Evolutionary conservation across 2,797 vertebrate species (phyloP).

Genomic region (Lagodon rhomboides): DNA sequence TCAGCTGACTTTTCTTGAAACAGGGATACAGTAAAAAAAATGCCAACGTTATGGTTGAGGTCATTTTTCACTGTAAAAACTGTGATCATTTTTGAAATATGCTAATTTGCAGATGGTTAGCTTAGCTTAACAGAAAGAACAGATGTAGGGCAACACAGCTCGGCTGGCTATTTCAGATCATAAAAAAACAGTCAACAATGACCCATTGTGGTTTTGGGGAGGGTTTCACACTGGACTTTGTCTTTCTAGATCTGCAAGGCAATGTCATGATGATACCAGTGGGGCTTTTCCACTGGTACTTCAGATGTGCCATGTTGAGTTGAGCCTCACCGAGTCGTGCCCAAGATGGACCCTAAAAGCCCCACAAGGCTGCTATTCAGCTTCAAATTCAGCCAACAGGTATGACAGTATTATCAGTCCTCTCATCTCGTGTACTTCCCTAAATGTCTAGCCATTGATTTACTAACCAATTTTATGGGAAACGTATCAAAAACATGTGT

Average conservation of each 20-base stretch:
- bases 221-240: not conserved
- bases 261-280: not conserved
- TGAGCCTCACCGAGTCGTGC: too few species aligned
- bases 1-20: not conserved
- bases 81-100: not conserved
- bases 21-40: not conserved
- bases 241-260: not conserved
- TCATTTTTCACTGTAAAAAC: not conserved
- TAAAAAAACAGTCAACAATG: too few species aligned
- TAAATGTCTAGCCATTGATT: not conserved
- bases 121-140: not conserved
- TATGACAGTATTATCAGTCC: not conserved
- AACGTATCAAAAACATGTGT: not conserved
- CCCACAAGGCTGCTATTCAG: not conserved
- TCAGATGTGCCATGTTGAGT: too few species aligned
- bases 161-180: too few species aligned
- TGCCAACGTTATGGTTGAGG: not conserved
- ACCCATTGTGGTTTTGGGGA: not conserved
- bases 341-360: too few species aligned
- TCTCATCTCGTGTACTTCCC: not conserved
- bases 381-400: not conserved
- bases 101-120: not conserved
- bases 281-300: too few species aligned
- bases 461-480: not conserved
- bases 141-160: not conserved